These are phyloP conservation scores for Rhinopomastus cyanomelas DNA, from an alignment of 2,113 vertebrate genomes.

Conservation along the genomic window DNA sequence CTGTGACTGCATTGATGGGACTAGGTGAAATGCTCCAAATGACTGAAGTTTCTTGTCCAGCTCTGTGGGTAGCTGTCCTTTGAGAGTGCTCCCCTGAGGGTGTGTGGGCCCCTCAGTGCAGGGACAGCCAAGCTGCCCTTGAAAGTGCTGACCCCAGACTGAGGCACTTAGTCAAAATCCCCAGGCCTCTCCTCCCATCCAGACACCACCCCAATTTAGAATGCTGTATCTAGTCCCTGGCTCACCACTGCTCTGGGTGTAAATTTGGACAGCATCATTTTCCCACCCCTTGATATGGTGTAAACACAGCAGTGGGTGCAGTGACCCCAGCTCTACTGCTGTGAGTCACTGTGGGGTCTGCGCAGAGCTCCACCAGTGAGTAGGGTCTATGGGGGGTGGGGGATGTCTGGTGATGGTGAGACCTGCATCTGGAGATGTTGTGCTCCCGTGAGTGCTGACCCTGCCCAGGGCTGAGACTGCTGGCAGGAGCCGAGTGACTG, in stretches of 20 bases:
- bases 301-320: neutral
- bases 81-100: fast-evolving
- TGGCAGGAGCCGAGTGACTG: neutral
- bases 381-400: neutral
- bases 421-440: neutral
- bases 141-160: neutral
- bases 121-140: neutral
- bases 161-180: neutral
- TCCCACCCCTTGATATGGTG: neutral
- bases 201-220: neutral
- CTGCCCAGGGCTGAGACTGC: neutral
- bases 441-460: neutral
- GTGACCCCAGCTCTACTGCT: neutral
- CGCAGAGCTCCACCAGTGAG: fast-evolving
- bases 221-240: neutral
- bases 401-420: neutral
- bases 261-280: neutral
- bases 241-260: neutral
- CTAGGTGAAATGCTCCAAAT: neutral
- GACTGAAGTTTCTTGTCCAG: neutral
- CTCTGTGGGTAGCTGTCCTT: neutral
- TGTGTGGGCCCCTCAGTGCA: fast-evolving
- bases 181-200: neutral
- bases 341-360: fast-evolving
- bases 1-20: fast-evolving